A percentile compares a stretch with the other conserved stretches of the same genome.
These are phyloP conservation scores for Temnothorax nylanderi DNA, from an alignment of 1,140 invertebrate genomes.

Conservation along the genomic window DNA sequence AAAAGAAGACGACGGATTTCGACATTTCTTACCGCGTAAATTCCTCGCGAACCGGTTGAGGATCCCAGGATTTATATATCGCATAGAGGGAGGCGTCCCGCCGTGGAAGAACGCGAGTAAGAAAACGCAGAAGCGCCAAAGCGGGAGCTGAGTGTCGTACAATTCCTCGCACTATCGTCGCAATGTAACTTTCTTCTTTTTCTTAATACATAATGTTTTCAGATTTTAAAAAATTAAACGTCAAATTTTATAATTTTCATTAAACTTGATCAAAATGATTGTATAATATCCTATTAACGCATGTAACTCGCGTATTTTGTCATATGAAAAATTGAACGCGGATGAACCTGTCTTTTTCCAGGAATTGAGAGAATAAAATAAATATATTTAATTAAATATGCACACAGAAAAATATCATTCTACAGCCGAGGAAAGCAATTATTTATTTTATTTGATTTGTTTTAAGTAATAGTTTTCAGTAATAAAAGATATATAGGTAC, in stretches of 20 bases:
- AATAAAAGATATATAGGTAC: too few species aligned
- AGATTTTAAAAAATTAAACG: neutral
- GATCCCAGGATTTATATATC: constrained; percentile 81
- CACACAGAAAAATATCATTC: too few species aligned
- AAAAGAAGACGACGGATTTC: constrained; percentile 74
- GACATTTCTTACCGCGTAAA: constrained; percentile 71
- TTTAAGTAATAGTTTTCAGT: too few species aligned
- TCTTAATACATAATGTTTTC: neutral
- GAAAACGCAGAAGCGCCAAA: constrained; percentile 53
- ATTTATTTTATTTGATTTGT: too few species aligned
- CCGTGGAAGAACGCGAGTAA: constrained; percentile 54
- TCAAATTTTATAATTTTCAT: neutral
- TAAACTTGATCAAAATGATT: neutral
- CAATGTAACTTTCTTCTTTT: constrained; percentile 24
- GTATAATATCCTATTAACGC: neutral
- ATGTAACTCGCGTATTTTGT: neutral
- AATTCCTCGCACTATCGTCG: constrained; percentile 16
- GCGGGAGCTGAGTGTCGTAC: constrained; percentile 26
- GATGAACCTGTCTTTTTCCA: neutral
- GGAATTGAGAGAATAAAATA: neutral
- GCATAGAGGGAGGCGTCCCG: constrained; percentile 71
- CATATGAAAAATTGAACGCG: neutral
- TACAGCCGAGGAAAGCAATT: too few species aligned
- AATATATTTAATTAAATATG: neutral
- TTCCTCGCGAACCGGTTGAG: constrained; percentile 77